phyloP scores from a whole-genome alignment of 1,140 invertebrate genomes.

The Mylabris phalerata region DNA sequence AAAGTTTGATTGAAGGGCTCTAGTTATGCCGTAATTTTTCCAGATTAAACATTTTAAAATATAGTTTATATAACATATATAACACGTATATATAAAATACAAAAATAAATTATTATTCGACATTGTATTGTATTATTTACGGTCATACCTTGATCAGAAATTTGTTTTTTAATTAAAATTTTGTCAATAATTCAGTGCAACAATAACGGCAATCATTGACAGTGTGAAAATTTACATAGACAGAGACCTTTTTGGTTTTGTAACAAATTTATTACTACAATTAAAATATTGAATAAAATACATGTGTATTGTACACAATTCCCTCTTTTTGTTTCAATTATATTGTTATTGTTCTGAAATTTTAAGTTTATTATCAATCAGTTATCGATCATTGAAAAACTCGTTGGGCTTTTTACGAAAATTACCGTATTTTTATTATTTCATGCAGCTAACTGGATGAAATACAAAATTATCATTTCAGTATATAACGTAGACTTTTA shows the following conservation, averaged over 20 bases:
- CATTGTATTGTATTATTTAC: slow-evolving; percentile 1
- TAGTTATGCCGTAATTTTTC: neutral
- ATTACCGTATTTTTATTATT: too few species aligned
- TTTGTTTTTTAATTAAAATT: slow-evolving; percentile 15
- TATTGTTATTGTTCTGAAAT: too few species aligned
- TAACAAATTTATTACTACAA: slow-evolving; percentile 8
- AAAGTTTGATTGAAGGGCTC: too few species aligned
- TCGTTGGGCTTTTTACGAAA: too few species aligned
- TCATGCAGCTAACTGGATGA: too few species aligned
- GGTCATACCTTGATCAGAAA: slow-evolving; percentile 8
- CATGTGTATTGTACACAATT: too few species aligned
- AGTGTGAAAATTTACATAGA: slow-evolving; percentile 16
- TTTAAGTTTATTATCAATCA: too few species aligned
- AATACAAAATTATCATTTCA: too few species aligned
- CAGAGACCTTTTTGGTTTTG: slow-evolving; percentile 1
- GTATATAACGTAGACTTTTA: too few species aligned
- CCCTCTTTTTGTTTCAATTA: too few species aligned
- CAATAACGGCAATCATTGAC: slow-evolving; percentile 13
- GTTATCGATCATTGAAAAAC: too few species aligned
- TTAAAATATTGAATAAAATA: neutral
- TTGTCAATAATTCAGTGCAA: slow-evolving; percentile 12
- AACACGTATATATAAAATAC: slow-evolving; percentile 5
- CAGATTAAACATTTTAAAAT: neutral
- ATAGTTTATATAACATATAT: neutral
- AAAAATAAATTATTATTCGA: slow-evolving; percentile 6